These are phyloP conservation scores for Trachelus iudaicus DNA, from an alignment of 2,888 invertebrate genomes.

Conservation along the genomic window DNA sequence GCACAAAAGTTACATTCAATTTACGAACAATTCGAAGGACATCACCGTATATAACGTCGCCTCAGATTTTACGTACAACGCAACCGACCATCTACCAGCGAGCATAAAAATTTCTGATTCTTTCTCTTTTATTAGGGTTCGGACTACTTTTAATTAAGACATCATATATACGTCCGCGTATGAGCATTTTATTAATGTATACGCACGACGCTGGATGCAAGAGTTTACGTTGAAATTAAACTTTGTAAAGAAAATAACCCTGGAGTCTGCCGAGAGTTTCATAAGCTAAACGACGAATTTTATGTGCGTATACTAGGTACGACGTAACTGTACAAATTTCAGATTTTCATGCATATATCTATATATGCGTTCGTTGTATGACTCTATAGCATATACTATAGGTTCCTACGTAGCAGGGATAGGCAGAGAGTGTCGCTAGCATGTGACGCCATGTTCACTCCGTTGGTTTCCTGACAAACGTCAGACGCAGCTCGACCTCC, in stretches of 20 bases:
- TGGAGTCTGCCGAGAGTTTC: neutral
- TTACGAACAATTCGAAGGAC: too few relatives aligned
- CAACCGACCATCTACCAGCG: too few relatives aligned
- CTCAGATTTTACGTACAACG: too few relatives aligned
- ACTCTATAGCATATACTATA: neutral
- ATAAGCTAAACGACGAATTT: neutral
- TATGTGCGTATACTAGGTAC: neutral
- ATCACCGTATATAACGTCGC: too few relatives aligned
- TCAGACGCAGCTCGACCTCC: slow-evolving; percentile 36
- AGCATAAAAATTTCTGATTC: too few relatives aligned
- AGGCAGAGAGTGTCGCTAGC: slow-evolving; percentile 32
- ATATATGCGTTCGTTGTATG: neutral
- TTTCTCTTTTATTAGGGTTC: too few relatives aligned
- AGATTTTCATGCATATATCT: neutral
- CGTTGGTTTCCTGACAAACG: slow-evolving; percentile 41
- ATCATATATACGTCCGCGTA: neutral
- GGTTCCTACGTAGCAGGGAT: slow-evolving; percentile 1
- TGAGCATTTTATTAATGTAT: neutral
- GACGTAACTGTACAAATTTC: neutral
- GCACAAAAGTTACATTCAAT: too few relatives aligned
- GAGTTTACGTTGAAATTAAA: neutral
- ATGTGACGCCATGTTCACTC: slow-evolving; percentile 37
- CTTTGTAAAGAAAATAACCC: neutral
- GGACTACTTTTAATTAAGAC: neutral
- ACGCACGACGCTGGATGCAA: neutral